Conservation (phyloP, 1,140 invertebrate genomes). For the Proctacanthus coquilletti region DNA sequence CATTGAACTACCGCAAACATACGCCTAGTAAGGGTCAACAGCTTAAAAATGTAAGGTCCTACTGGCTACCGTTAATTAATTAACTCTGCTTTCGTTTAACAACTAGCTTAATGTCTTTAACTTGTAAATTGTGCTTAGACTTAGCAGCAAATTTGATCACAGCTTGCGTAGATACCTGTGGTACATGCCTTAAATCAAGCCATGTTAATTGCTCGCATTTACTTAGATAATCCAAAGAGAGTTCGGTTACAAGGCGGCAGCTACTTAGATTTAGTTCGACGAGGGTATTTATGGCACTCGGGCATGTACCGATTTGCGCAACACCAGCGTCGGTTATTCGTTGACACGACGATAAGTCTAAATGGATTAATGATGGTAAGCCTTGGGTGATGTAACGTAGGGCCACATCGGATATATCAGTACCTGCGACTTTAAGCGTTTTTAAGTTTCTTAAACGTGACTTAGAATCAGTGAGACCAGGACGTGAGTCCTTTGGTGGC, state of each 20-base stretch:
- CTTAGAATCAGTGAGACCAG: conserved; percentile 65
- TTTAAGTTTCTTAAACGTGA: conserved; percentile 63
- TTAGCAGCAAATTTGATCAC: conserved; percentile 66
- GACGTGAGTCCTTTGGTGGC: conserved; percentile 68
- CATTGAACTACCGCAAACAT: neutral
- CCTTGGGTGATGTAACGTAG: conserved; percentile 66
- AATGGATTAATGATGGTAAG: conserved; percentile 48
- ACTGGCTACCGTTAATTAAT: neutral
- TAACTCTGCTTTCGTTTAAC: conserved; percentile 32
- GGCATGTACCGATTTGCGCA: conserved; percentile 54
- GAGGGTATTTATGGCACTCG: conserved; percentile 29
- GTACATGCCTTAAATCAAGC: conserved; percentile 58
- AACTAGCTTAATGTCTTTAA: conserved; percentile 57
- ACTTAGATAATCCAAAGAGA: conserved; percentile 58
- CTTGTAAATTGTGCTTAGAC: conserved; percentile 54
- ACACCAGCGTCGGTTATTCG: conserved; percentile 78
- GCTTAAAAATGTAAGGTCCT: neutral
- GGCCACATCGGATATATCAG: conserved; percentile 77
- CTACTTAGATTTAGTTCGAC: conserved; percentile 58
- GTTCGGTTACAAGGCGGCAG: conserved; percentile 67
- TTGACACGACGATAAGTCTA: conserved; percentile 73
- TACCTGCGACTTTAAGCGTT: conserved; percentile 62
- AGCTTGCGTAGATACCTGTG: conserved; percentile 58
- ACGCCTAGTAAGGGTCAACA: neutral
- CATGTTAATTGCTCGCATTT: conserved; percentile 41